Evolutionary conservation across 2,888 invertebrate genomes (phyloP).

Genomic region (Leucoma salicis): DNA sequence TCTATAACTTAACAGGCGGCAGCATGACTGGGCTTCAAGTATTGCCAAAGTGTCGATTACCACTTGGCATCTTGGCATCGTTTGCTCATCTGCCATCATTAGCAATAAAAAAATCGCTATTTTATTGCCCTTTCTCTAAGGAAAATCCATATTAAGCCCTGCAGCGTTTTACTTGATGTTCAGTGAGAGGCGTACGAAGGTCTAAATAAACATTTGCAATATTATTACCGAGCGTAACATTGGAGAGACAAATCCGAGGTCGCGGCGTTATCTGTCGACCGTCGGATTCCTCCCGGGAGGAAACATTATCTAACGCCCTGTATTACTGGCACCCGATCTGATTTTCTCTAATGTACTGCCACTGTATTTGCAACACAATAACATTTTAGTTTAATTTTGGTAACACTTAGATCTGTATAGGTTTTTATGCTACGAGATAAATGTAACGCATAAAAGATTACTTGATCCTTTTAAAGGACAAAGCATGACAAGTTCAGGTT

Average conservation of each 20-base stretch:
- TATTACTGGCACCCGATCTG: slow-evolving; percentile 56
- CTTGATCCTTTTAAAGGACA: too few relatives aligned
- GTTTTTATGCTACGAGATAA: too few relatives aligned
- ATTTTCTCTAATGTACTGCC: slow-evolving; percentile 48
- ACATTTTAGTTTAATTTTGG: slow-evolving; percentile 48
- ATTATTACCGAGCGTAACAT: slow-evolving; percentile 44
- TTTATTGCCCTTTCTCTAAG: not conserved
- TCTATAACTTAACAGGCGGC: too few relatives aligned
- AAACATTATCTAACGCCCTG: slow-evolving; percentile 60
- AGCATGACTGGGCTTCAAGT: too few relatives aligned
- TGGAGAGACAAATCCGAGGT: slow-evolving; percentile 59
- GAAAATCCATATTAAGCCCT: not conserved
- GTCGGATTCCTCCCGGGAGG: slow-evolving; percentile 52
- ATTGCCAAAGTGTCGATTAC: too few relatives aligned
- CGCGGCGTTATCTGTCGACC: slow-evolving; percentile 54
- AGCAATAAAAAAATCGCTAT: not conserved
- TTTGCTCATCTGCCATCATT: too few relatives aligned
- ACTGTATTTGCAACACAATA: slow-evolving; percentile 55
- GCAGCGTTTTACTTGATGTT: slow-evolving; percentile 23
- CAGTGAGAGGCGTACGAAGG: slow-evolving; percentile 32
- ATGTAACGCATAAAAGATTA: too few relatives aligned
- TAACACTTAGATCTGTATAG: slow-evolving; percentile 26
- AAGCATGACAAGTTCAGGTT: too few relatives aligned
- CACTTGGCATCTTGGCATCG: too few relatives aligned
- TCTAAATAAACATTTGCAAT: slow-evolving; percentile 38